Conservation (phyloP, 30 jellyfish, hydroid and myxozoan species). For the Catostylus mosaicus region DNA sequence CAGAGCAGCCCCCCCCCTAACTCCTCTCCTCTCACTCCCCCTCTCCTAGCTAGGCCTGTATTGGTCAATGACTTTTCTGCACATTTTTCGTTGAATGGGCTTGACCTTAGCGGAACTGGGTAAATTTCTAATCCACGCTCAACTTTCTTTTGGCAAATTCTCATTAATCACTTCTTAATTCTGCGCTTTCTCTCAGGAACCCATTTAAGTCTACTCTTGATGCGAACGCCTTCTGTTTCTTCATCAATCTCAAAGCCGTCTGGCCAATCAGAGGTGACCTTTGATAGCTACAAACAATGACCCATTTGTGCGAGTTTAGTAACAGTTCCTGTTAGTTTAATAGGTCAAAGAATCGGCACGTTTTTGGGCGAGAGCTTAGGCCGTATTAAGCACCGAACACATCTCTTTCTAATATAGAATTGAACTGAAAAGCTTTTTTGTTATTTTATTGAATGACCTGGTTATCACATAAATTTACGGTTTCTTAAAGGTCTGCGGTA, state of each 20-base stretch:
- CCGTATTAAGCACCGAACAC: constrained; percentile 11
- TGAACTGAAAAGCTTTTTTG: background rate
- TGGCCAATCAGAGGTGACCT: background rate
- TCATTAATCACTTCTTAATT: background rate
- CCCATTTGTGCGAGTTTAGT: background rate
- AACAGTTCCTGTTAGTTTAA: background rate
- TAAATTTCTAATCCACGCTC: too few species aligned
- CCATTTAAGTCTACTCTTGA: background rate
- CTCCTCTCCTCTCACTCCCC: too few species aligned
- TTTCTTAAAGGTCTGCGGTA: background rate
- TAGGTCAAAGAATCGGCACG: background rate
- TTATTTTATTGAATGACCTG: constrained; percentile 6
- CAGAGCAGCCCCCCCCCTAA: too few species aligned
- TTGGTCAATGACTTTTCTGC: too few species aligned
- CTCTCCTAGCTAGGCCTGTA: too few species aligned
- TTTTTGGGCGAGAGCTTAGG: background rate
- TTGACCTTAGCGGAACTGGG: too few species aligned
- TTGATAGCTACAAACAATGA: background rate
- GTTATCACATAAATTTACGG: background rate
- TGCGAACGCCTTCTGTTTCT: background rate
- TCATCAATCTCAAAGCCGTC: background rate
- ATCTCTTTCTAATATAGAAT: background rate
- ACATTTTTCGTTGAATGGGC: too few species aligned
- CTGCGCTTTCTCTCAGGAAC: constrained; percentile 7
- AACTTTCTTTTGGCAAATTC: too few species aligned